phyloP scores from a whole-genome alignment of 2,888 invertebrate genomes.

The Chrysomela aeneicollis region DNA sequence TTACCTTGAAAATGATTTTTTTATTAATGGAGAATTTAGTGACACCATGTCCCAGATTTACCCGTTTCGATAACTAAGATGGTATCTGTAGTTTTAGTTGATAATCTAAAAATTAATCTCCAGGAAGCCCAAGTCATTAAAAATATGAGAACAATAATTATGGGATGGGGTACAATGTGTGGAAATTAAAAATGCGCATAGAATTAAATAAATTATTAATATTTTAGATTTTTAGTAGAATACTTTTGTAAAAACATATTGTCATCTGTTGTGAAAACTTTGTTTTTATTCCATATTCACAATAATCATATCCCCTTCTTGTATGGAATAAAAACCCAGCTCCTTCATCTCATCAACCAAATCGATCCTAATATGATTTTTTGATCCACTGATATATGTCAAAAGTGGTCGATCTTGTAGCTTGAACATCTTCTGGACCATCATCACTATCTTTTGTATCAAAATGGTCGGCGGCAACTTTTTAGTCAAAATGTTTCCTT shows the following conservation, averaged over 20 bases:
- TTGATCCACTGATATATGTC: slow-evolving; percentile 66
- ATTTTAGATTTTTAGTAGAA: neutral
- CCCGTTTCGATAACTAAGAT: no score
- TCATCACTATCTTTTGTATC: slow-evolving; percentile 82
- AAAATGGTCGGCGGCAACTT: slow-evolving; percentile 80
- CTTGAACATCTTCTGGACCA: slow-evolving; percentile 80
- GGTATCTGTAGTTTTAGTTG: no score
- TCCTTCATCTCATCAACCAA: slow-evolving; percentile 86
- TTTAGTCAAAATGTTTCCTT: slow-evolving; percentile 67
- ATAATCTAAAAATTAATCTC: no score
- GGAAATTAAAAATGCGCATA: no score
- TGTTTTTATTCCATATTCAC: slow-evolving; percentile 49
- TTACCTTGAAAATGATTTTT: no score
- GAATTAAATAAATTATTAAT: neutral
- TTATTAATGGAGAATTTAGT: no score
- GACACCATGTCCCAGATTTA: no score
- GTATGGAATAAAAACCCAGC: slow-evolving; percentile 82
- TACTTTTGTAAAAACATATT: neutral
- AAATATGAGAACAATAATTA: no score
- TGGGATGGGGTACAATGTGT: no score
- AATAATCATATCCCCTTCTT: slow-evolving; percentile 82
- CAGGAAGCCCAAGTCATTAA: no score
- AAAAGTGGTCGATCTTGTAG: slow-evolving; percentile 61
- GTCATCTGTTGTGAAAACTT: neutral
- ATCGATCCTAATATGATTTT: slow-evolving; percentile 73